Conservation (phyloP, 2,113 vertebrate genomes). For the Baryphthengus martii region DNA sequence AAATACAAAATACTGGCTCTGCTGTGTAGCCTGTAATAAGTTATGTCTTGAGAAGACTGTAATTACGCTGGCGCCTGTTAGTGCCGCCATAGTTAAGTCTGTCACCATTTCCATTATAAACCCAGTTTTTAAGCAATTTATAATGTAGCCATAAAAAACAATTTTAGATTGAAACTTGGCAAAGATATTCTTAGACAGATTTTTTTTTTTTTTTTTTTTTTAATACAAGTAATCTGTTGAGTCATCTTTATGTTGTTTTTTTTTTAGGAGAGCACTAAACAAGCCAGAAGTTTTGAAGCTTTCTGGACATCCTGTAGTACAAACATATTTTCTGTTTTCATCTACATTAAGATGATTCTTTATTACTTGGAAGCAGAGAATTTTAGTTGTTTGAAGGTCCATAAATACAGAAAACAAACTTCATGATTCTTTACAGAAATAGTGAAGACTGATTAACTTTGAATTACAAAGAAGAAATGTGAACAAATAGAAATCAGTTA, state of each 20-base stretch:
- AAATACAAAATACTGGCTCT: constrained; percentile 75
- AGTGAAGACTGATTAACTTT: background rate
- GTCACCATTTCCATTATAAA: constrained; percentile 70
- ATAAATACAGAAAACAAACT: background rate
- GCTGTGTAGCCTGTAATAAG: constrained; percentile 66
- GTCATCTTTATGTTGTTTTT: constrained; percentile 1
- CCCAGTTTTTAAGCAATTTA: constrained; percentile 58
- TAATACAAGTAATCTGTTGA: constrained; percentile 9
- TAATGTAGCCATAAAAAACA: constrained; percentile 44
- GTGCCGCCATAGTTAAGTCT: constrained; percentile 64
- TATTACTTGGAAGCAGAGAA: background rate
- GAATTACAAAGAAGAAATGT: constrained; percentile 10
- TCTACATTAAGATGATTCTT: background rate
- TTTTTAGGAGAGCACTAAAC: constrained; percentile 11
- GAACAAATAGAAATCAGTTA: background rate
- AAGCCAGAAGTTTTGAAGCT: constrained; percentile 6
- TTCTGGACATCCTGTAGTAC: background rate
- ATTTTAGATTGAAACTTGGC: constrained; percentile 59
- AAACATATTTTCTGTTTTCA: background rate
- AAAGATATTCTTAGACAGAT: constrained; percentile 10
- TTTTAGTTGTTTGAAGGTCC: background rate
- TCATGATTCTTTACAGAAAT: background rate
- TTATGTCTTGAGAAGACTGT: constrained; percentile 68
- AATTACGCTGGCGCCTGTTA: constrained; percentile 74
- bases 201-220: background rate